These are phyloP conservation scores for Tanytarsus gracilentus DNA, from an alignment of 2,888 invertebrate species.

Conservation along the genomic window DNA sequence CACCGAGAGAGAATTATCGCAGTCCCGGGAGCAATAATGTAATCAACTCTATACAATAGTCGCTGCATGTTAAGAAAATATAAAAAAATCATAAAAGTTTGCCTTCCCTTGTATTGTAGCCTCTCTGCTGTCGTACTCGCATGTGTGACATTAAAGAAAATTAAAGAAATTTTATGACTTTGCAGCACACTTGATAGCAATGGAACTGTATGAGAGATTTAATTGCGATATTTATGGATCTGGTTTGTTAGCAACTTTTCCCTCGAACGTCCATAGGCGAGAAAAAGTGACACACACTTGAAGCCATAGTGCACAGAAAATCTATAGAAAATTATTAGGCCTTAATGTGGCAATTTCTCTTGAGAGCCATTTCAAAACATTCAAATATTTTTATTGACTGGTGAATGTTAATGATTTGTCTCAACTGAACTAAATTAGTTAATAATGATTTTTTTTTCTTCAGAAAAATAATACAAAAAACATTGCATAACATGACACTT, in stretches of 20 bases:
- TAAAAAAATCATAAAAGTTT: no score
- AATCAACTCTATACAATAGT: slow-evolving; percentile 1
- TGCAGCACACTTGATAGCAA: not conserved
- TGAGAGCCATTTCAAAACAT: no score
- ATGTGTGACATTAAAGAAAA: slow-evolving; percentile 2
- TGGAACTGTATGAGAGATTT: not conserved
- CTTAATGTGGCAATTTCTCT: no score
- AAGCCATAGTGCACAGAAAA: no score
- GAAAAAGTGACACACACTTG: no score
- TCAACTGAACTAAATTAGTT: not conserved
- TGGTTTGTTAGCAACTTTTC: not conserved
- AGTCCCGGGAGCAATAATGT: slow-evolving; percentile 7
- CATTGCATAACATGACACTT: not conserved
- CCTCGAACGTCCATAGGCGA: not conserved
- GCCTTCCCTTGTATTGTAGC: not conserved
- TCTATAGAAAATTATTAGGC: no score
- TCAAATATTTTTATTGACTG: no score
- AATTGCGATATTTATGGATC: not conserved
- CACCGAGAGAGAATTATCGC: not conserved
- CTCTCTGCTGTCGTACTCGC: not conserved
- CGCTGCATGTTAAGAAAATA: no score
- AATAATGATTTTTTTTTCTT: not conserved
- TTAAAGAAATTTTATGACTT: slow-evolving; percentile 3
- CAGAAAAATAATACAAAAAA: not conserved
- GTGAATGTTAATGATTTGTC: no score